Conservation (phyloP, 2,797 vertebrate genomes). For the Ispidina picta region DNA sequence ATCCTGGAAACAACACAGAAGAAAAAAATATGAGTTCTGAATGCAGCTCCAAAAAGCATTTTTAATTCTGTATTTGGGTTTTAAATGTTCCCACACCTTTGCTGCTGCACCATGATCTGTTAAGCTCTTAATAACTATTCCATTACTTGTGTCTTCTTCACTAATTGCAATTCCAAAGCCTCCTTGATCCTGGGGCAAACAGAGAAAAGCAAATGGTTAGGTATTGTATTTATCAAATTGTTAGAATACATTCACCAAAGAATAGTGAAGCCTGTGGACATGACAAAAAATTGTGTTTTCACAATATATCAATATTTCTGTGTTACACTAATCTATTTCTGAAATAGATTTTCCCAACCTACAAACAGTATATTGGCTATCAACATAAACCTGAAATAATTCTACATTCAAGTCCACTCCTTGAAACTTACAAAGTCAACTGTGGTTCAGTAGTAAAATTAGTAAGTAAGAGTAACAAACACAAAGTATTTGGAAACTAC, state of each 20-base stretch:
- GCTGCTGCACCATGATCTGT: slow-evolving; percentile 82
- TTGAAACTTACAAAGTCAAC: not conserved
- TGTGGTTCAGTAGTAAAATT: not conserved
- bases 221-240: not conserved
- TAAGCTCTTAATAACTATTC: slow-evolving; percentile 83
- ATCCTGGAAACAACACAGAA: slow-evolving; percentile 78
- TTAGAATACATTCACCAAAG: not conserved
- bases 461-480: not conserved
- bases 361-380: not conserved
- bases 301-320: not conserved
- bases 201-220: not conserved
- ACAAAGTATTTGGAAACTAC: not conserved
- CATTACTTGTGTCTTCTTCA: slow-evolving; percentile 82
- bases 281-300: not conserved
- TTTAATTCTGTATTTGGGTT: not conserved
- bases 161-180: slow-evolving; percentile 85
- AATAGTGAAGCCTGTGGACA: not conserved
- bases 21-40: not conserved
- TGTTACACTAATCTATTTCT: not conserved
- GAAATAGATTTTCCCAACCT: not conserved
- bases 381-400: not conserved
- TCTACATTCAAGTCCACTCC: not conserved
- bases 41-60: not conserved
- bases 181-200: slow-evolving; percentile 83
- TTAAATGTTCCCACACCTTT: slow-evolving; percentile 72